phyloP scores from a whole-genome alignment of 2,113 vertebrate species.

The Pituophis catenifer region DNA sequence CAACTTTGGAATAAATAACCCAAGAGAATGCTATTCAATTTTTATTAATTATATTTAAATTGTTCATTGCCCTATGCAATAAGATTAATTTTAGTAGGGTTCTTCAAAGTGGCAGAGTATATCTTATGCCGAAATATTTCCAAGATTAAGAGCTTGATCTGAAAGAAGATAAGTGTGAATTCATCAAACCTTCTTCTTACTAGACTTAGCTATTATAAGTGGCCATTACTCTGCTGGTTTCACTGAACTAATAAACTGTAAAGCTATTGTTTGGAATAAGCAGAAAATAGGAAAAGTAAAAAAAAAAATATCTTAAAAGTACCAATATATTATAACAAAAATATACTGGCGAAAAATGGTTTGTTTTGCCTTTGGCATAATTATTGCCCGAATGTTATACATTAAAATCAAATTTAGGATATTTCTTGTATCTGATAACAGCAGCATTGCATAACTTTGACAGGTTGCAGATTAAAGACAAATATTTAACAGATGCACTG shows the following conservation, averaged over 20 bases:
- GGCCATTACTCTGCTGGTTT: background rate
- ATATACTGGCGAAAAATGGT: background rate
- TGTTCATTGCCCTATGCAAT: background rate
- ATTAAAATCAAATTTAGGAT: background rate
- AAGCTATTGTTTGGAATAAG: background rate
- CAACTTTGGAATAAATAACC: background rate
- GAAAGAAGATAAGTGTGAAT: background rate
- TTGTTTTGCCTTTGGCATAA: slow-evolving; percentile 28
- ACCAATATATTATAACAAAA: background rate
- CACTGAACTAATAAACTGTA: background rate
- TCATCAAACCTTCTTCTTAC: background rate
- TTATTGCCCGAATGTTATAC: slow-evolving; percentile 10
- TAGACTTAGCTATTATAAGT: background rate
- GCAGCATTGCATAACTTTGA: background rate
- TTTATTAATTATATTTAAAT: background rate
- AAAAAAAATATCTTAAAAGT: background rate
- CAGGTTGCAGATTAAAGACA: background rate
- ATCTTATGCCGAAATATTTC: slow-evolving; percentile 7
- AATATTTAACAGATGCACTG: background rate
- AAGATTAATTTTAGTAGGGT: background rate
- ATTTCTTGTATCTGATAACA: background rate
- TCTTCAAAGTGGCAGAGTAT: background rate
- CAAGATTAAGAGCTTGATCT: background rate
- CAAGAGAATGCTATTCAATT: background rate
- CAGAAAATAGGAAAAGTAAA: background rate